Evolutionary conservation across 1,140 invertebrate species (phyloP), one percentile per base, ranked within the genome.

Genomic region (Atta colombica): DNA sequence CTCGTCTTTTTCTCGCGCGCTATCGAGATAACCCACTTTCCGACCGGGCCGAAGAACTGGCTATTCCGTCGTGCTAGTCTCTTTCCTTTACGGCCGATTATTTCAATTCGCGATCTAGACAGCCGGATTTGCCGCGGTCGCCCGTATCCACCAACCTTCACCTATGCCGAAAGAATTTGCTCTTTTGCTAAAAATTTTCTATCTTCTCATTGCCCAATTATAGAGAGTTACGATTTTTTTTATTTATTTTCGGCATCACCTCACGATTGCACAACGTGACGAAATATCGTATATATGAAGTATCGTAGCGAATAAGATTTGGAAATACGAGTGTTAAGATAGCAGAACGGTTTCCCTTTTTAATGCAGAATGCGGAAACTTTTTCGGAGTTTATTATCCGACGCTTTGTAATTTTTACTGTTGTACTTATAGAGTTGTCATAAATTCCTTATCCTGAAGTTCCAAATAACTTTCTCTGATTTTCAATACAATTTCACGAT

Each of bases 21-120:
- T 77, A 61, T 65, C 82, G 12, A 85, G 75, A 77, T 85, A 66
- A 85, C 75, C 75, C 84, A 85, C 75, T 80, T 85, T 80, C 31
- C 61, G 75, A 8, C 14, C 5, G 10, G 53, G 4, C 28, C 28
- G 31, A 35, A 18, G 21, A 45, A 18, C 28, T n/a, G 45, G 18
- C 49, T 18, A 39, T 61, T 49, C 16, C 74, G 55, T 12, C n/a
- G 35, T 2, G 25, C 28, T 31, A 25, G 18, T 45, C 51, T 71
- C 21, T 12, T 45, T 71, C 18, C 25, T 18, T 3, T 18, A 25
- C 28, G 63, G n/a, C 12, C 21, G 21, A 68, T 68, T 49, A 31
- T 25, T 58, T 18, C 39, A 39, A 39, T 8, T 77, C 39, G 2
- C 39, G 2, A 65, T n/a, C 10, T 21, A 6, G 6, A 35, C 65